A percentile compares a stretch with the other conserved stretches of the same genome.
Conservation (phyloP, 2,888 invertebrate species). For the Deilephila elpenor region DNA sequence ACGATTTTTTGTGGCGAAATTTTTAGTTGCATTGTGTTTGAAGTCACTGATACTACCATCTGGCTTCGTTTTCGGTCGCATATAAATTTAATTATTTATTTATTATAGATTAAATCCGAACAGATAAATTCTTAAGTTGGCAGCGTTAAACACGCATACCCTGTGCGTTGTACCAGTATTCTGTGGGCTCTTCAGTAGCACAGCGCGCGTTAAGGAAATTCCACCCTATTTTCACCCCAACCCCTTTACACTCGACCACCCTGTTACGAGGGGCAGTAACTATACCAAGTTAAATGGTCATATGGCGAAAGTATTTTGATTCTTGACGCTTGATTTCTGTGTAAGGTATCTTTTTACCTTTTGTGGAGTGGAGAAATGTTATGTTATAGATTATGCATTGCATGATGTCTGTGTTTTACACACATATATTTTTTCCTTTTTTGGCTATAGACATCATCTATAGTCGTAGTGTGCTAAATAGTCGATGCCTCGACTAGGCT, state of each 20-base stretch:
- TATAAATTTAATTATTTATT: too few relatives aligned
- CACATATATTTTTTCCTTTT: too few relatives aligned
- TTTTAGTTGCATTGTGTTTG: too few relatives aligned
- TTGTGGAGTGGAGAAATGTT: neutral
- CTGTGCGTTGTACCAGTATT: slow-evolving; percentile 3
- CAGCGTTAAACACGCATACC: slow-evolving; percentile 14
- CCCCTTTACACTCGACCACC: slow-evolving; percentile 1
- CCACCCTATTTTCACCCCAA: slow-evolving; percentile 25
- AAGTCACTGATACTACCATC: too few relatives aligned
- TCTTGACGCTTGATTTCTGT: slow-evolving; percentile 7
- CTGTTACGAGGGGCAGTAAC: neutral
- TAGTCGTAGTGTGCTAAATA: too few relatives aligned
- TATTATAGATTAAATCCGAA: too few relatives aligned
- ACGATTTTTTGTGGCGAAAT: too few relatives aligned
- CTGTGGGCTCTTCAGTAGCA: slow-evolving; percentile 8
- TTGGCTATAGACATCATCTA: too few relatives aligned
- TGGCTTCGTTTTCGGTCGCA: too few relatives aligned
- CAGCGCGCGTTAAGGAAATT: slow-evolving; percentile 30
- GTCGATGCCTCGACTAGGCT: too few relatives aligned
- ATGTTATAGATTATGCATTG: neutral
- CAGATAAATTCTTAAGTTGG: neutral
- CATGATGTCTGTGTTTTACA: too few relatives aligned
- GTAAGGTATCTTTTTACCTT: neutral
- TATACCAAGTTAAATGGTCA: slow-evolving; percentile 28
- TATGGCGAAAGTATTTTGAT: slow-evolving; percentile 20